A percentile compares a stretch with the other conserved stretches of the same genome.
Conservation (phyloP, 1,140 invertebrate genomes). For the Drosophila erecta region DNA sequence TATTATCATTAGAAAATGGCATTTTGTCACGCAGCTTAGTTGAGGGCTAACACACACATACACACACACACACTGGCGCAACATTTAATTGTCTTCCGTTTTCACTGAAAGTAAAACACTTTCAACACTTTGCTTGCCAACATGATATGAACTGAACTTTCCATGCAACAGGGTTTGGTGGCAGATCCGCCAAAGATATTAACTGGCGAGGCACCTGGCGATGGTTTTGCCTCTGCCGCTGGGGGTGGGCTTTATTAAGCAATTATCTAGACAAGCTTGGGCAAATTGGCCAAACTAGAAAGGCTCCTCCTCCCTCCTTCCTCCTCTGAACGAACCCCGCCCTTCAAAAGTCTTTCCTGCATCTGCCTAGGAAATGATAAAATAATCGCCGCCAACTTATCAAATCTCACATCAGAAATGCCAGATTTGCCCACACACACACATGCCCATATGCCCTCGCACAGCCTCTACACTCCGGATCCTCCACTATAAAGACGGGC, state of each 20-base stretch:
- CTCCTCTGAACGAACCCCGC: background rate
- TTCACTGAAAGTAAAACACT: conserved; percentile 55
- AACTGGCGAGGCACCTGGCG: background rate
- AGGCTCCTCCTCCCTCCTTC: conserved; percentile 35
- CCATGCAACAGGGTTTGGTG: conserved; percentile 45
- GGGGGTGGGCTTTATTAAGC: conserved; percentile 73
- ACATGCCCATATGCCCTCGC: background rate
- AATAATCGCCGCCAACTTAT: conserved; percentile 83
- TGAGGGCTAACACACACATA: conserved; percentile 34
- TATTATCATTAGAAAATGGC: conserved; percentile 84
- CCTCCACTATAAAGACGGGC: conserved; percentile 59
- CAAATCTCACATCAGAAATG: conserved; percentile 75
- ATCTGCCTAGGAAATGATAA: conserved; percentile 72
- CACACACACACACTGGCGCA: conserved; percentile 8
- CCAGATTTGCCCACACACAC: conserved; percentile 32
- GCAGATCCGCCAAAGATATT: conserved; percentile 28
- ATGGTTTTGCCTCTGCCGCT: conserved; percentile 9
- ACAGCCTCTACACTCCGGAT: conserved; percentile 15
- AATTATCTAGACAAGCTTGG: conserved; percentile 54
- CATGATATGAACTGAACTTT: conserved; percentile 35
- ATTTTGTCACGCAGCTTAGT: conserved; percentile 77
- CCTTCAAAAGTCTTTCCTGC: conserved; percentile 14
- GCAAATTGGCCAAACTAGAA: conserved; percentile 67
- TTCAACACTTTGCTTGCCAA: conserved; percentile 43
- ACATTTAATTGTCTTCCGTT: conserved; percentile 54